Percentiles rank a stretch among this genome's conserved stretches.
Evolutionary conservation across 2,888 invertebrate species (phyloP).

Genomic region (Drosophila multiciliata): DNA sequence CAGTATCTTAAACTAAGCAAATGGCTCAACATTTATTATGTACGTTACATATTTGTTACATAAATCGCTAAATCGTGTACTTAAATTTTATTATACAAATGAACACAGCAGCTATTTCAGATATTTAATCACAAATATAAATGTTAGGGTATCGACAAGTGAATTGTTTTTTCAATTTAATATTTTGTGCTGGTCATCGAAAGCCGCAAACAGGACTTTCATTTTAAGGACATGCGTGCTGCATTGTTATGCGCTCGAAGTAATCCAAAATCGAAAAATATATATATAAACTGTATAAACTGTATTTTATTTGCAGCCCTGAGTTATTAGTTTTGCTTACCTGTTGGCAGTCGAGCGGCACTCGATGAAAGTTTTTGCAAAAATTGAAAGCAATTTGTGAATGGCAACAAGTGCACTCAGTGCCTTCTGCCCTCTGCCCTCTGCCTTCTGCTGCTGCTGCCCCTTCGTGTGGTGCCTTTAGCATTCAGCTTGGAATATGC

Average conservation of each 20-base stretch:
- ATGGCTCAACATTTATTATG: neutral
- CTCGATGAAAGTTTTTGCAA: slow-evolving; percentile 48
- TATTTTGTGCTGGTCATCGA: slow-evolving; percentile 6
- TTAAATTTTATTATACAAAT: neutral
- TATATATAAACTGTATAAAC: slow-evolving; percentile 1
- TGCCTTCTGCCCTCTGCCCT: slow-evolving; percentile 7
- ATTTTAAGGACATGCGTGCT: slow-evolving; percentile 18
- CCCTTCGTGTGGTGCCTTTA: slow-evolving; percentile 20
- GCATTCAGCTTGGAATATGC: slow-evolving; percentile 17
- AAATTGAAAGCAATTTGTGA: slow-evolving; percentile 61
- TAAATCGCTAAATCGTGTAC: neutral
- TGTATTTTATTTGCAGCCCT: slow-evolving; percentile 28
- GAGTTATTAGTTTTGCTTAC: slow-evolving; percentile 57
- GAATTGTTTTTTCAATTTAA: slow-evolving; percentile 14
- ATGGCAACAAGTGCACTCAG: slow-evolving; percentile 73
- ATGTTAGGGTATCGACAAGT: neutral
- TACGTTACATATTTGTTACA: neutral
- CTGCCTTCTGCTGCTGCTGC: slow-evolving; percentile 5
- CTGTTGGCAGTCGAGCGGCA: slow-evolving; percentile 46
- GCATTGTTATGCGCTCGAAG: slow-evolving; percentile 40
- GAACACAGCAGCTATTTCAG: neutral
- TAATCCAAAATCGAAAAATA: slow-evolving; percentile 17
- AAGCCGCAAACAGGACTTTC: slow-evolving; percentile 19
- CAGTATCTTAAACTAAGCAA: neutral
- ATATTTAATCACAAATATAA: neutral